Base-by-base conservation (phyloP, 2,888 invertebrate genomes). In the Pheosia gnoma region DNA sequence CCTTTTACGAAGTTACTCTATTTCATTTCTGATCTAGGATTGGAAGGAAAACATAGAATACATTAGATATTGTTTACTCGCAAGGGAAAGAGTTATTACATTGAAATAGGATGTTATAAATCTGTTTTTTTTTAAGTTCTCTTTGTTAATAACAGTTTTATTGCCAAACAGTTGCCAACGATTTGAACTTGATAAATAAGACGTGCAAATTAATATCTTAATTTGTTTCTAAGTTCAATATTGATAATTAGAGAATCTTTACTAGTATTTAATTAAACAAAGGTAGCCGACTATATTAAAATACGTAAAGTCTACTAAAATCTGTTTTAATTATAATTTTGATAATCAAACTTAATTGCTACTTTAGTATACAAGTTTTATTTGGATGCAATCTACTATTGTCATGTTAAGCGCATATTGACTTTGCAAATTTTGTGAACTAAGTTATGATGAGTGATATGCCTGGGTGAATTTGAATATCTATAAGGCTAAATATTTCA, bases 1-100 rank as follows among this genome's bases (percentile, higher is more conserved):
- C 67, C 66, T 72, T 78, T 75, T 74, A 71, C 53, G 53, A 53
- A 5, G 11, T 51, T 51, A 47, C 51, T 51, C 13, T 25, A 51
- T 51, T 51, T 51, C 25, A 25, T 25, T 38, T 4, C 52, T 25
- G 52, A 52, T 53, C 53, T 53, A 11, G 10, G 36, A 53, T 53
- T 36, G 53, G 11, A 47, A 1, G 9, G 47, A 47, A 47, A 11
- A 47, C 47, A 47, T 47, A 47, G 5, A 47, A 47, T n/a, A 47
- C n/a, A 47, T 47, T 47, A 11, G 47, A n/a, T 47, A n/a, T 47
- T 47, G 11, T 47, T 47, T 47, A 11, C n/a, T n/a, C n/a, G 47
- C 4, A 47, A 2, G 47, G 11, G n/a, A 5, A 5, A 47, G n/a
- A 25, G 3, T 25, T 6, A 25, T 25, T 1, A 25, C 6, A 7